Evolutionary conservation across 1,140 invertebrate genomes (phyloP).

Genomic region (Cyphomyrmex costatus): DNA sequence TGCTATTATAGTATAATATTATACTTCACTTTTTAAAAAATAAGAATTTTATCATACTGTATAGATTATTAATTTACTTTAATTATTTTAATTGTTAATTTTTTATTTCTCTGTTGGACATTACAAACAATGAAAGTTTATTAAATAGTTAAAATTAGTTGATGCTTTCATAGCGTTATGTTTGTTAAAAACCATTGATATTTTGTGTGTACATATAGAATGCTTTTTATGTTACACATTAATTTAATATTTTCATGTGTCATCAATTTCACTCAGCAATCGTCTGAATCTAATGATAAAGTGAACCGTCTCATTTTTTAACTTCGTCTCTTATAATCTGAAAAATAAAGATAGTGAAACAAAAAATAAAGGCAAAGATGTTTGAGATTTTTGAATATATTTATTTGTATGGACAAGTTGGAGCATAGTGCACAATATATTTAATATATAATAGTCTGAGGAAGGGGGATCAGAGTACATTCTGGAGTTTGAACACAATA

Average conservation of each 20-base stretch:
- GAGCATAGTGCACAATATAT: constrained; percentile 86
- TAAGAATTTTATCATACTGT: background rate
- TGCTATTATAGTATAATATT: background rate
- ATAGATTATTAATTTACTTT: background rate
- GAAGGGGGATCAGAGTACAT: constrained; percentile 85
- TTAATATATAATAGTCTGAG: constrained; percentile 85
- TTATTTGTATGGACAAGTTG: constrained; percentile 86
- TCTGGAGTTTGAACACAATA: constrained; percentile 86
- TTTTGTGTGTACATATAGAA: background rate
- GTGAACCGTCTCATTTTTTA: background rate
- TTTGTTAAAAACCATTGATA: background rate
- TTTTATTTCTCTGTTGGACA: background rate
- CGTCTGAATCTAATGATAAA: background rate
- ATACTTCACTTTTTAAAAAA: background rate
- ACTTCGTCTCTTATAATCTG: background rate
- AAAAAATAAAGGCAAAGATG: constrained; percentile 2
- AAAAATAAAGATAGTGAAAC: constrained; percentile 8
- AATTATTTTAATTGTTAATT: background rate
- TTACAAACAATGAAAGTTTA: background rate
- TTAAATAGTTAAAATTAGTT: background rate
- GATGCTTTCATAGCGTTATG: background rate
- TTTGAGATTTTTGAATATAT: constrained; percentile 84
- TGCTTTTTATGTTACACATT: background rate
- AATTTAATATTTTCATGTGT: background rate
- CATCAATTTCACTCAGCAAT: background rate